Conservation (phyloP, 2,797 vertebrate genomes). For the Garrulus glandarius region DNA sequence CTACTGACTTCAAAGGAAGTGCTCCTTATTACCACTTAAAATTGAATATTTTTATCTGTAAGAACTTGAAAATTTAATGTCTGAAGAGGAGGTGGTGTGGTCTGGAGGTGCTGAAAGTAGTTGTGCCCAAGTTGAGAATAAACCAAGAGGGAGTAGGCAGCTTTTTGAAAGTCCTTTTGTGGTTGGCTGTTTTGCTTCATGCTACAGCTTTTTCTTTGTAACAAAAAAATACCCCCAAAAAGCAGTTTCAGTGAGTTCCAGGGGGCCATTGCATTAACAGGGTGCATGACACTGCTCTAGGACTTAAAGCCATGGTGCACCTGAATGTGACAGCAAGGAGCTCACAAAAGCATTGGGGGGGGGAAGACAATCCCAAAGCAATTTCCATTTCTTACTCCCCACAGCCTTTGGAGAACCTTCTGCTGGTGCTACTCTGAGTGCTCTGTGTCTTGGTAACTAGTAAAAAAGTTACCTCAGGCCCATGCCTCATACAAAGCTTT, state of each 20-base stretch:
- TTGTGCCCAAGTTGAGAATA: neutral
- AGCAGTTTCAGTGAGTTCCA: neutral
- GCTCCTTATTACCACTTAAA: neutral
- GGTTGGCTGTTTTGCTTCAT: neutral
- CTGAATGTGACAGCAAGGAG: neutral
- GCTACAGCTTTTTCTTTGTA: neutral
- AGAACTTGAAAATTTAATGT: neutral
- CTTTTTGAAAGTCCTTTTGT: neutral
- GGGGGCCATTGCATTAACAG: rapidly evolving
- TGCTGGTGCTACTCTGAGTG: neutral
- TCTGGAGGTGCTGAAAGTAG: neutral
- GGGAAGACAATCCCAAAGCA: rapidly evolving
- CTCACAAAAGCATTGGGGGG: rapidly evolving
- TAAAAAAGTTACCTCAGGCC: neutral
- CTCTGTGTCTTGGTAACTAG: neutral
- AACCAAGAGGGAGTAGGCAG: neutral
- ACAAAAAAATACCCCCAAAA: neutral
- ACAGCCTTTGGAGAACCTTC: neutral
- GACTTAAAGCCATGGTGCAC: neutral
- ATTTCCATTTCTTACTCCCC: neutral
- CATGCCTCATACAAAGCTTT: neutral
- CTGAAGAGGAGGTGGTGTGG: neutral
- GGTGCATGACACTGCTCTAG: neutral
- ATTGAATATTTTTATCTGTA: neutral
- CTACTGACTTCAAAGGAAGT: neutral